Evolutionary conservation across 1,140 invertebrate genomes (phyloP), one percentile per base, ranked within the genome.

Genomic region (Zaprionus tsacasi): DNA sequence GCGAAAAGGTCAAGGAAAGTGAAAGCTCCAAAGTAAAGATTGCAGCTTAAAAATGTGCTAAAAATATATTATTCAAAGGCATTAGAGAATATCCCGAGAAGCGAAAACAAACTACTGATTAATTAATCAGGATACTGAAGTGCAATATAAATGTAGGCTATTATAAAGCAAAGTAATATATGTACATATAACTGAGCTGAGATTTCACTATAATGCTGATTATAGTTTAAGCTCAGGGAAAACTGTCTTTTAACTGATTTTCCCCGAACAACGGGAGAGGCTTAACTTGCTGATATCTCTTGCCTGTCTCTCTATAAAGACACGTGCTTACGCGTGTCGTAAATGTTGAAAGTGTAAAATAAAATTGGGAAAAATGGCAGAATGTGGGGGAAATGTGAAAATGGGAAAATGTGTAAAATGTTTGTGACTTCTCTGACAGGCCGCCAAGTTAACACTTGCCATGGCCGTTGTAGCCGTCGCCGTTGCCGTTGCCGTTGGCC

Each of bases 401-500:
- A 43, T 17, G 21, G 25, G 11, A 21, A 12, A 33, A 65, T 68
- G 36, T 48, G 15, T 59, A 17, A 35, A 55, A 40, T 59, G 45
- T 70, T 48, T 68, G 36, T 68, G 63, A 50, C 45, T 43, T 43
- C 50, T 64, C 15, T 76, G 81, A 60, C 60, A 73, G 52, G 33
- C 35, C 61, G 35, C 57, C 67, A 82, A 75, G 59, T 66, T 76
- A 64, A 40, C 60, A 65, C 35, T 55, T 50, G 45, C 40, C 40
- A 8, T 43, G 7, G 40, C 8, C 52, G 35, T 30, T 69, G 67
- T 43, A 15, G 40, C 8, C 52, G 35, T 30, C 66, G 67, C 76
- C 79, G 45, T 36, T 71, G 40, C 6, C 54, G 21, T 30, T 66
- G 68, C 76, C 79, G 52, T 36, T 71, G 82, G 82, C 79, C 64